These are phyloP conservation scores for Metopolophium dirhodum DNA, from an alignment of 1,140 invertebrate species.

Conservation along the genomic window DNA sequence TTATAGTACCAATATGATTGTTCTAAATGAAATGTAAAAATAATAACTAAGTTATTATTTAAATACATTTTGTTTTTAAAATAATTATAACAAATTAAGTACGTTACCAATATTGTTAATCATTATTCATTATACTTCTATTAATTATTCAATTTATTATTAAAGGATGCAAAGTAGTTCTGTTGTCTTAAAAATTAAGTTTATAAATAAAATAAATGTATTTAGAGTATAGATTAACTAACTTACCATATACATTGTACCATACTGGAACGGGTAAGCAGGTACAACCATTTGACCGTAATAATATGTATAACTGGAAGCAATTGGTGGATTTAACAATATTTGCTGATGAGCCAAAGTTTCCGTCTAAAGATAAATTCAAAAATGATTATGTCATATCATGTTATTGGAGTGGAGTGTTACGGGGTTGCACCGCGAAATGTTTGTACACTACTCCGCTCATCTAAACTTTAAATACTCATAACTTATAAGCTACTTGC, in stretches of 20 bases:
- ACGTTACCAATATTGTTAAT: not conserved
- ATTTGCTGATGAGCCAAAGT: constrained; percentile 70
- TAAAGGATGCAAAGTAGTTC: constrained; percentile 1
- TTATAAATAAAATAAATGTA: not conserved
- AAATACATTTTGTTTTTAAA: not conserved
- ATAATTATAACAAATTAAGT: not conserved
- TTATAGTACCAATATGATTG: not conserved
- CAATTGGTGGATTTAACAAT: constrained; percentile 67
- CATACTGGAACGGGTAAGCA: constrained; percentile 75
- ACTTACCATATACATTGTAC: constrained; percentile 72
- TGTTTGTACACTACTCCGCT: too few species aligned
- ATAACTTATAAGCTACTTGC: too few species aligned
- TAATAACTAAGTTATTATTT: not conserved
- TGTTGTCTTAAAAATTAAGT: not conserved
- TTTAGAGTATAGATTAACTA: constrained; percentile 3
- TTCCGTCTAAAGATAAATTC: constrained; percentile 64
- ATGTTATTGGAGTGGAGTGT: too few species aligned
- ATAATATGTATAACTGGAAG: constrained; percentile 71
- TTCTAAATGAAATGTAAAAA: not conserved
- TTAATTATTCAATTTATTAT: not conserved
- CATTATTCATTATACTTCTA: not conserved
- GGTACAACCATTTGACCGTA: constrained; percentile 70
- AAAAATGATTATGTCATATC: not conserved
- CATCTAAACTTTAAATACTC: too few species aligned
- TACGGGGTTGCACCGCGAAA: too few species aligned